Base-by-base conservation (phyloP, 2,113 vertebrate species). In the Ptilonorhynchus violaceus region DNA sequence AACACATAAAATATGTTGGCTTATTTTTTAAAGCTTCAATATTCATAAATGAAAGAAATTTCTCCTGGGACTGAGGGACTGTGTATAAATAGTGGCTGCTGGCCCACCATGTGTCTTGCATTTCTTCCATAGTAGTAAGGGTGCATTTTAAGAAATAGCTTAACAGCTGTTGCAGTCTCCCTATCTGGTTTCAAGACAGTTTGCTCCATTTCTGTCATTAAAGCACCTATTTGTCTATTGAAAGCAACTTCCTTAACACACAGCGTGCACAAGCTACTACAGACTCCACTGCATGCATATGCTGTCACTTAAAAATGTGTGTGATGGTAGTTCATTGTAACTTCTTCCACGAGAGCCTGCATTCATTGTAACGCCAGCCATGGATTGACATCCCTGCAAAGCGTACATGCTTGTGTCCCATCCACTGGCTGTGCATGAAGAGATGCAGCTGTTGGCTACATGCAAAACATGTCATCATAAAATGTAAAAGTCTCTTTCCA, bases 41-140 rank as follows among this genome's bases (percentile, higher is more conserved):
- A 93, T 79, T 96, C 77, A 91, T 56, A 92, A 94, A 73, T 22
- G 41, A 91, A 88, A 93, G 13, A 85, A 79, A 47, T 53, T 79
- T 67, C 87, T 95, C 79, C 64, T 56, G 68, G 80, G 92, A 75
- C 80, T 22, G 18, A 75, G 69, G 78, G 39, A 24, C 27, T 28
- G 23, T 58, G 20, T 97, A 97, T 96, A 97, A 98, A 98, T 96
- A 98, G 95, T 78, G 81, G 95, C 62, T 93, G 75, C 73, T 96
- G 67, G 91, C 84, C 96, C 88, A 67, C 92, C 84, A 97, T 95
- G 49, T 88, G 96, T 97, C 92, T 92, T 83, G 64, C 81, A 89
- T 97, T 96, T 97, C 93, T 97, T 92, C 89, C 82, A 72, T 62
- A 92, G 70, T 42, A 88, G 78, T 91, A 96, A 97, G 64, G 35